Evolutionary conservation across 2,113 vertebrate genomes (phyloP), one percentile per base, ranked within the genome.

Genomic region (Ctenodactylus gundi): DNA sequence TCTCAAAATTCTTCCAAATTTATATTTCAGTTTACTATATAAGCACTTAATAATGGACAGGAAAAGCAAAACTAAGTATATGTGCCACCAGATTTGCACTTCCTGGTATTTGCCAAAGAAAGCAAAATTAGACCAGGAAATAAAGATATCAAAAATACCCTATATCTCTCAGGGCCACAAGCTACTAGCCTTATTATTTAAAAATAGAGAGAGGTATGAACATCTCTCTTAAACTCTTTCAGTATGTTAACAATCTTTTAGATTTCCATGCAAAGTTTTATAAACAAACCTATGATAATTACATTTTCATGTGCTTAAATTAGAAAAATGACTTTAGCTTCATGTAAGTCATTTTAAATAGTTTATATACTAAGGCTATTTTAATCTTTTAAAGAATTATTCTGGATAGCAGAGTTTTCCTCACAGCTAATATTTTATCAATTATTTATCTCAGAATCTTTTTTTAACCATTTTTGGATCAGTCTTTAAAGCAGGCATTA

Each of bases 371-470:
- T 57, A 87, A 94, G 39, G 49, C 44, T 92, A 89, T 92, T 86
- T 94, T 77, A 95, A 81, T 85, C 46, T 88, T 94, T 58, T 44
- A 92, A 92, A 83, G 9, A 90, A 80, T 49, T 92, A 93, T 73
- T 94, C 68, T 80, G 39, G n/a, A 85, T 77, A 86, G n/a, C 75
- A 86, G 62, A 68, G 55, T 84, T 90, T 96, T 82, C 82, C 81
- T 77, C 12, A 46, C 15, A 73, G 81, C 41, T 86, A 91, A 89
- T 55, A 85, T 44, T 68, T 73, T 58, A 95, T 78, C 82, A 85
- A 60, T 88, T 88, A 92, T 83, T 92, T n/a, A n/a, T n/a, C 76
- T 93, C 75, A 90, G 88, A 96, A 90, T 90, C 68, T 60, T 90
- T 21, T 92, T 91, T 90, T 80, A 94, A 94, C 17, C 57, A 90